phyloP scores from a whole-genome alignment of 2,113 vertebrate species.

The Hippocampus abdominalis region DNA sequence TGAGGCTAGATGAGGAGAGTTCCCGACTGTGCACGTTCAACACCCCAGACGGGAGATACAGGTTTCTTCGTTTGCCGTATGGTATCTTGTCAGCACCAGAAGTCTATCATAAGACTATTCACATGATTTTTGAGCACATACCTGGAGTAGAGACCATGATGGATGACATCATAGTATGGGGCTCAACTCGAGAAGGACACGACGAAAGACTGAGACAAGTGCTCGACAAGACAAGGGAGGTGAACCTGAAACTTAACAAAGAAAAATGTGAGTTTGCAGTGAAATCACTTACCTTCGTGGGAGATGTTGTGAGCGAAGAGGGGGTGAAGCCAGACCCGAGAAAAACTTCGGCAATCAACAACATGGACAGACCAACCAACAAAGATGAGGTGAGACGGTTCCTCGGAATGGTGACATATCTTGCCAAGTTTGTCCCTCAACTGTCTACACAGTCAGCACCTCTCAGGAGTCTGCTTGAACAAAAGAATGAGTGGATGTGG shows the following conservation, averaged over 20 bases:
- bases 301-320: not conserved
- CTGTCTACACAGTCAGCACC: not conserved
- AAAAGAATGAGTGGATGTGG: not conserved
- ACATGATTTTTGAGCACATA: constrained; percentile 6
- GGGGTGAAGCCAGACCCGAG: constrained; percentile 2
- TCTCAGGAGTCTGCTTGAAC: not conserved
- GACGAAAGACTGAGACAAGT: too few relatives aligned
- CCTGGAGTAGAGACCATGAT: constrained; percentile 3
- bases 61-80: not conserved
- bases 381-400: not conserved
- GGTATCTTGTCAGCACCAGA: constrained; percentile 6
- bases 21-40: constrained; percentile 15
- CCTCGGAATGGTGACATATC: not conserved
- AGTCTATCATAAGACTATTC: constrained; percentile 10
- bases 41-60: not conserved
- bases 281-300: constrained; percentile 2
- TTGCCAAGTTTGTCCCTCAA: not conserved
- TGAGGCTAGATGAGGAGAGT: not conserved
- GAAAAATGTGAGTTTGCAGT: not conserved
- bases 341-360: constrained; percentile 3
- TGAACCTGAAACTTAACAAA: not conserved
- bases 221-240: too few relatives aligned
- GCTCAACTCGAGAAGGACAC: not conserved
- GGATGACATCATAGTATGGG: constrained; percentile 10
- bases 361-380: not conserved